Evolutionary conservation across 2,797 vertebrate genomes (phyloP).

Genomic region (Coracias cyanogaster): DNA sequence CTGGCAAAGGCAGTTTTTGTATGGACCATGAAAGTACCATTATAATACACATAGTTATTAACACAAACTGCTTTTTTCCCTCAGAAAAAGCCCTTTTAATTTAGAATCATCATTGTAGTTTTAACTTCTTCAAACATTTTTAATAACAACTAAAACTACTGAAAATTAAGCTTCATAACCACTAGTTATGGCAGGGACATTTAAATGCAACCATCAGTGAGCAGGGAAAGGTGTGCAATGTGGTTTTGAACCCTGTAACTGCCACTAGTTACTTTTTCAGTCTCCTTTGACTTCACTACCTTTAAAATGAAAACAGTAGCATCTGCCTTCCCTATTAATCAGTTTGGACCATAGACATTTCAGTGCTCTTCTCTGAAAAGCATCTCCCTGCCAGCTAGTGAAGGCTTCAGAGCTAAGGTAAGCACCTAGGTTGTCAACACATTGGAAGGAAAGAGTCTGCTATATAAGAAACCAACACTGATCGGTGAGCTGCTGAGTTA

Average conservation of each 20-base stretch:
- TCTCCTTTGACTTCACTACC: background rate
- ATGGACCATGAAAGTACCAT: background rate
- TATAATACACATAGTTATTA: background rate
- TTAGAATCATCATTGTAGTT: background rate
- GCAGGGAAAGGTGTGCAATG: fast-evolving
- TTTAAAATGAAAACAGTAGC: background rate
- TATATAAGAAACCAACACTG: background rate
- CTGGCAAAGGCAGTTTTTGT: background rate
- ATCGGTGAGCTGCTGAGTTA: background rate
- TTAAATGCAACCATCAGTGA: background rate
- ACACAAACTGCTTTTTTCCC: background rate
- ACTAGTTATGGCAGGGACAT: background rate
- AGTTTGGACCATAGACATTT: background rate
- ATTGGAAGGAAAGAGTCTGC: background rate
- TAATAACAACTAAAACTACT: background rate
- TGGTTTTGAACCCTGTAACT: background rate
- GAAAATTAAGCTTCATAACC: background rate
- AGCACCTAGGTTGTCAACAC: background rate
- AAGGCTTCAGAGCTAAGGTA: background rate
- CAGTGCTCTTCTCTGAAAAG: background rate
- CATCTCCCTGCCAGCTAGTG: background rate
- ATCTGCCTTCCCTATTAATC: background rate
- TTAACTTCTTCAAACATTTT: background rate
- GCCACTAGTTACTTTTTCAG: background rate
- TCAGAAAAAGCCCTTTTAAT: background rate